Evolutionary conservation across 1,140 invertebrate species (phyloP).

Genomic region (Aleiodes sp.): DNA sequence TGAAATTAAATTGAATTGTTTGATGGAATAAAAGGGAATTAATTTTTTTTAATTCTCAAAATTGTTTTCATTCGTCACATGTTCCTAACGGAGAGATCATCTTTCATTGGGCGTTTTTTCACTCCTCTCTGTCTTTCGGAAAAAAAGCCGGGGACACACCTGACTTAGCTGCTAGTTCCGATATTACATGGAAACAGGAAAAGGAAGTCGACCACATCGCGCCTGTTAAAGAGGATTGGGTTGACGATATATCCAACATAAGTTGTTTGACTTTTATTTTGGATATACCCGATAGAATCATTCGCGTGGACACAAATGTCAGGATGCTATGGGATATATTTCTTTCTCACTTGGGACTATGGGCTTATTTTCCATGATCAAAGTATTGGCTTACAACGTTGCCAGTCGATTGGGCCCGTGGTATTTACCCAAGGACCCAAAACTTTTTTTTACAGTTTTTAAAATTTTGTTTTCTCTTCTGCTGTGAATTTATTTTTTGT

Average conservation of each 20-base stretch:
- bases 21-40: too few species aligned
- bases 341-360: constrained; percentile 13
- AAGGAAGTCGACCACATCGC: constrained; percentile 55
- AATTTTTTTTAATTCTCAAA: too few species aligned
- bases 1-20: too few species aligned
- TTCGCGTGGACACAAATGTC: constrained; percentile 24
- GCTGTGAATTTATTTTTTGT: too few species aligned
- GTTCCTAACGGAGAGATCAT: neutral
- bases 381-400: constrained; percentile 54
- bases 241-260: constrained; percentile 20
- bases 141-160: constrained; percentile 43
- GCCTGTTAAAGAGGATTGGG: constrained; percentile 33
- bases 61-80: neutral
- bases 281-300: constrained; percentile 23
- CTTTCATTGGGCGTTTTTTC: too few species aligned
- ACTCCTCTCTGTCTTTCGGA: too few species aligned
- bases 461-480: too few species aligned
- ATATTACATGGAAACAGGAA: constrained; percentile 50
- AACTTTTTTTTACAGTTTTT: too few species aligned
- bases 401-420: constrained; percentile 50
- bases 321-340: neutral
- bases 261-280: neutral
- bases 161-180: constrained; percentile 52
- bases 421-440: constrained; percentile 48
- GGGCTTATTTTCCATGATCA: constrained; percentile 34